Percentiles rank a stretch among this genome's conserved stretches.
Conservation (phyloP, 2,797 vertebrate species). For the Phrynocephalus vlangalii region DNA sequence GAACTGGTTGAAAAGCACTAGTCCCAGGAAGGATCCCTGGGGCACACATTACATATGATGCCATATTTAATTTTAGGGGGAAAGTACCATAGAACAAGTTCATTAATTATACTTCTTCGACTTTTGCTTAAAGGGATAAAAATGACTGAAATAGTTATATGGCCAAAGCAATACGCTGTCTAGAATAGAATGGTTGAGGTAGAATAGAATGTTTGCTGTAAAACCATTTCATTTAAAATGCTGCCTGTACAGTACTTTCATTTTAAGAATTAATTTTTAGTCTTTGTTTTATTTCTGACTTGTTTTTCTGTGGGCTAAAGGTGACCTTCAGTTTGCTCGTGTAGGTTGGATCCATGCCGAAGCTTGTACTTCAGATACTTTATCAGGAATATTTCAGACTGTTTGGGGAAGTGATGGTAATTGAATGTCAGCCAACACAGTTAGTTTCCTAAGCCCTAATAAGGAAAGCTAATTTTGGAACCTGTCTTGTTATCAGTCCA, state of each 20-base stretch:
- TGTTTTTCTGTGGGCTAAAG: slow-evolving; percentile 45
- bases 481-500: slow-evolving; percentile 68
- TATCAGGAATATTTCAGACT: slow-evolving; percentile 74
- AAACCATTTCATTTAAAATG: slow-evolving; percentile 4
- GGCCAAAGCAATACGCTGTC: background rate
- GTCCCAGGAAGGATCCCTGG: no score
- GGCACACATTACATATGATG: background rate
- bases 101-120: background rate
- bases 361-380: slow-evolving; percentile 70
- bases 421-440: slow-evolving; percentile 66
- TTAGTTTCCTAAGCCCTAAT: slow-evolving; percentile 69
- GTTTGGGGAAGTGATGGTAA: slow-evolving; percentile 66
- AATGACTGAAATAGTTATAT: background rate
- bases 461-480: slow-evolving; percentile 75
- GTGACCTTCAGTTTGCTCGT: slow-evolving; percentile 69
- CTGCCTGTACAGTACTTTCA: background rate
- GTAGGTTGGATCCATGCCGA: slow-evolving; percentile 42
- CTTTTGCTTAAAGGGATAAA: rapidly evolving
- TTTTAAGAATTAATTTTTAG: slow-evolving; percentile 13
- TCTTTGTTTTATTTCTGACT: slow-evolving; percentile 38
- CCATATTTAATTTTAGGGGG: background rate
- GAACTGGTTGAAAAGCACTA: no score
- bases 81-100: background rate
- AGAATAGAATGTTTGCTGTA: background rate
- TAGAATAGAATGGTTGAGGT: slow-evolving; percentile 5